Base-by-base conservation (phyloP, 2,888 invertebrate species). In the Aradus depressus region DNA sequence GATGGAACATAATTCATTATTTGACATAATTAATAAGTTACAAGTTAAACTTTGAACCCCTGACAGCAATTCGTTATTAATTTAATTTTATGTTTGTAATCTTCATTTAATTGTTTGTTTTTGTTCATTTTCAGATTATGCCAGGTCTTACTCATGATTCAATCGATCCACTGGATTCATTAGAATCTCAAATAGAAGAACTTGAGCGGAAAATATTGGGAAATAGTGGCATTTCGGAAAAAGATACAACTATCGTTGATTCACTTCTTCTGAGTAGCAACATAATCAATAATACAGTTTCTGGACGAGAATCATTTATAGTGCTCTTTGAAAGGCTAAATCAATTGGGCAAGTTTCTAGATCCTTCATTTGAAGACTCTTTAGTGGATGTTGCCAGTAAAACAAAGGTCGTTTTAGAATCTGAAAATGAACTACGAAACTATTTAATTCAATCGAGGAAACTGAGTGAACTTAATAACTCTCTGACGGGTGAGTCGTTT, bases 121-220 rank as follows among this genome's bases (percentile, higher is more conserved):
- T 14, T 22, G 14, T 39, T 44, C 14, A n/a, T 19, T 48, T 38
- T 42, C 41, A 49, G 49, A 49, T 49, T 41, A 49, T 49, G 49
- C 49, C 49, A 19, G 49, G 41, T 16, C 14, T 49, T 14, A 49
- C 23, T 41, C 49, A 49, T 21, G 10, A 18, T 19, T 23, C 25
- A 21, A 23, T 49, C 3, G 49, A 49, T 28, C 49, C 49, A 23
- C 28, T 49, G 10, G 49, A 49, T 41, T 41, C 49, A n/a, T 31
- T 49, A 12, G 49, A 49, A 18, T 49, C 49, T 4, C 49, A 49
- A 32, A 49, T 49, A 8, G 41, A 41, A 18, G 49, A 49, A 41
- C 22, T 49, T 14, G 49, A 49, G 26, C 32, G 32, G 14, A 41
- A 28, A 31, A 49, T 49, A 6, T 8, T 41, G 5, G 49, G 49